Evolutionary conservation across 2,888 invertebrate genomes (phyloP), one percentile per base, ranked within the genome.

Genomic region (Melanostoma mellinum): DNA sequence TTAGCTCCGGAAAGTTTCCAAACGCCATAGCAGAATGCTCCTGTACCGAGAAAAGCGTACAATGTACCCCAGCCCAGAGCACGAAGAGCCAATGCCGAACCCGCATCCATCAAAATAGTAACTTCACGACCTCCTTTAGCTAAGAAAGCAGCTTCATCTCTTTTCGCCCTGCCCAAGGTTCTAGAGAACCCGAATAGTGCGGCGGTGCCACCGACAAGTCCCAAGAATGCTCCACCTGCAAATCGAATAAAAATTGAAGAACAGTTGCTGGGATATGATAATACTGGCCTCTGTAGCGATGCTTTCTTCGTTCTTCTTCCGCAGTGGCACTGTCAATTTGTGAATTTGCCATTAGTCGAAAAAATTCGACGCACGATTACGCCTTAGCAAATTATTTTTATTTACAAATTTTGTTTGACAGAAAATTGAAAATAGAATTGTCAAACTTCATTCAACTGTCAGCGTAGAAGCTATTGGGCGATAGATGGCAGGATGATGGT

Each of bases 1-100:
- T 94, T 93, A 33, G 97, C 97, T 71, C 97, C 98, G 48, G 97
- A 95, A 9, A 97, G 88, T 91, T 97, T 98, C 96, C 97, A 98
- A 77, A 97, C 93, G 8, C 95, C 94, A 91, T 95, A 97, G 89
- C 95, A 96, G 67, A 98, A 90, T 61, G 95, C 90, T 6, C 96
- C 94, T 71, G 97, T 96, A 0, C 98, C 98, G 42, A 95, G 92
- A n/a, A 97, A 92, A 0, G 98, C 97, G 91, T 96, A 97, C 0
- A 97, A 86, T 0, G 97, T 95, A 2, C 97, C 98, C 95, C 96
- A 96, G 5, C 95, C 96, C 0, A 98, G 92, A 0, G 98, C 98
- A 89, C 96, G 93, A 67, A 96, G 86, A 0, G 98, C 98, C 75
- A 98, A 92, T 3, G 94, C 92, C 3, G 95, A 94, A 10, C 97